A percentile compares a stretch with the other conserved stretches of the same genome.
Conservation (phyloP, 2,888 invertebrate species). For the Hanleya hanleyi region DNA sequence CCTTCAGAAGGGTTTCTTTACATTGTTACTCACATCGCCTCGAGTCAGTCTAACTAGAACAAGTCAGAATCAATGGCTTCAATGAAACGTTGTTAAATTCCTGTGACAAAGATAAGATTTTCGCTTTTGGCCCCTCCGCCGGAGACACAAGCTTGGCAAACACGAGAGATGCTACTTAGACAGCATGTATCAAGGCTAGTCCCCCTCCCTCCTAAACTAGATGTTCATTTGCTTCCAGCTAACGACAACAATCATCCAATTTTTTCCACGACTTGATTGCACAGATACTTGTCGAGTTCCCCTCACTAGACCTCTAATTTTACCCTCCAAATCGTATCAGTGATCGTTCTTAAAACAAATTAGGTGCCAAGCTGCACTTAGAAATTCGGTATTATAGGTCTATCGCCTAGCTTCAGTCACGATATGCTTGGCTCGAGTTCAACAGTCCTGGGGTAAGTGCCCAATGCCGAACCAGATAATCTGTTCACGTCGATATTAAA, state of each 20-base stretch:
- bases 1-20: background rate
- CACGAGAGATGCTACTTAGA: background rate
- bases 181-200: background rate
- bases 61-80: background rate
- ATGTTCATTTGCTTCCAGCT: slow-evolving; percentile 3
- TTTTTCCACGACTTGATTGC: slow-evolving; percentile 9
- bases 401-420: no score
- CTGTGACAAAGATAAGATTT: slow-evolving; percentile 1
- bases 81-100: slow-evolving; percentile 2
- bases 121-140: background rate
- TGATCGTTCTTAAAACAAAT: slow-evolving; percentile 7
- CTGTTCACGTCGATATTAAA: no score
- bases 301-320: background rate
- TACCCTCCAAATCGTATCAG: background rate
- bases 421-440: no score
- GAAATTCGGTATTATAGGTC: background rate
- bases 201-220: background rate
- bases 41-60: background rate
- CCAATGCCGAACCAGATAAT: no score
- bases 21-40: no score
- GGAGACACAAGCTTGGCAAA: background rate
- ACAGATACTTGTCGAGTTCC: background rate
- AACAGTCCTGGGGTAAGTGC: no score
- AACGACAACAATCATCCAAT: slow-evolving; percentile 8
- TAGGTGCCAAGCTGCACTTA: slow-evolving; percentile 9